Evolutionary conservation across 1,140 invertebrate genomes (phyloP), one percentile per base, ranked within the genome.

Genomic region (Wasmannia auropunctata): DNA sequence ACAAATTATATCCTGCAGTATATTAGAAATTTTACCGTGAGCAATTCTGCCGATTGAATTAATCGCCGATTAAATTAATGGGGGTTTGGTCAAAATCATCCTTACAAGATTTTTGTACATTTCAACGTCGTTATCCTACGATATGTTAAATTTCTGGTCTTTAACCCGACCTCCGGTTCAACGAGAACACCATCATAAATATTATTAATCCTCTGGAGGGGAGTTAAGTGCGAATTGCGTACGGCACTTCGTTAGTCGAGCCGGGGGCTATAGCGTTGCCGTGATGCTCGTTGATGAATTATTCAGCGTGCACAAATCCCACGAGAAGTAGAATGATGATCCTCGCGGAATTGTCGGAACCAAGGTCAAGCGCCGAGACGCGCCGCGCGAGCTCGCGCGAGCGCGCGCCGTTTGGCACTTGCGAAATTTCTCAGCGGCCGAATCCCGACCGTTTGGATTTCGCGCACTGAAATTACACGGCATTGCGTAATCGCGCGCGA

Each of bases 261-360:
- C 25, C 25, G 25, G n/a, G 14, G 22, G 37, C 28, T 51, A n/a
- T n/a, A 25, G 46, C 28, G 62, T 54, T 40, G 8, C 31, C n/a
- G 34, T 16, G 37, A 3, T 40, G 46, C 63, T 49, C 69, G 83
- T 72, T 5, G 34, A 89, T 81, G 86, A 90, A 90, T 90, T 89
- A 90, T 90, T 88, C 87, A 90, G 67, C 77, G 77, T 69, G 77
- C 49, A 54, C 28, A 58, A 67, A 88, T 88, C 70, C n/a, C 49
- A 25, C 51, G 43, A 58, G 25, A 65, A 89, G 86, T 85, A 67
- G 86, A 72, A 90, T 85, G 87, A 87, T 89, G 88, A 90, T 77
- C 56, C 72, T 58, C 70, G 34, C 16, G 77, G 72, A 77, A 88
- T 90, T 67, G 79, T 84, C 76, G 62, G 72, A 74, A 72, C 86